Base-by-base conservation (phyloP, 2,797 vertebrate genomes). In the Peromyscus aztecus region DNA sequence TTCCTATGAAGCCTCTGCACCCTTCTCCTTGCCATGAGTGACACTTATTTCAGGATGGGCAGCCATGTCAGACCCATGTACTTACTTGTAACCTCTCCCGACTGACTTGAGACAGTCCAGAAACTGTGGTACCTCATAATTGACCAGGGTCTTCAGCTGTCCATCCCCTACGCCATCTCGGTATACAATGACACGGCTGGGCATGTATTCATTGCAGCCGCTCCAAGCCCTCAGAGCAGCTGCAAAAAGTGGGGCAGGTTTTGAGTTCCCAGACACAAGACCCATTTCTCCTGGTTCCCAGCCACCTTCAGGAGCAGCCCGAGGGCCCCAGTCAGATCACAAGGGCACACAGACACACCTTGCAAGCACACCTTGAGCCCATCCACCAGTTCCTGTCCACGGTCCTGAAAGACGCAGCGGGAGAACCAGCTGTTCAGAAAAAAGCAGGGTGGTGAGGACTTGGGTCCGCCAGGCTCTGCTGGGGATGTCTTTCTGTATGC, bases 111-210 rank as follows among this genome's bases (percentile, higher is more conserved):
- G 99, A 94, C 99, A 99, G 83, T 99, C 99, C 92, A 99, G 91
- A 96, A 99, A 99, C 55, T 99, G 99, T 16, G 99, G 97, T 4
- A 99, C 98, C 98, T 99, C 99, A 0, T 99, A 99, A 97, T 98
- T 99, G 59, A 99, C 99, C 77, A 99, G 97, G 0, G 99, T 99
- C 80, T 99, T 98, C 34, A 99, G 98, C 37, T 99, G 99, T 29
- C 99, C 99, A 0, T 99, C 99, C 11, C 99, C 99, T 19, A 99
- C 99, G 0, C 99, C 99, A 37, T 99, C 99, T 21, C 99, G 98
- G 96, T 99, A 99, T 95, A 99, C 99, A 0, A 99, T 98, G 96
- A 99, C 99, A 27, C 99, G 99, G 17, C 99, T 98, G 0, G 99
- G 99, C 95, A 99, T 98, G 97, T 97, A 98, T 19, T 98, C 98